Base-by-base conservation (phyloP, 2,113 vertebrate species). In the Eclectus roratus region DNA sequence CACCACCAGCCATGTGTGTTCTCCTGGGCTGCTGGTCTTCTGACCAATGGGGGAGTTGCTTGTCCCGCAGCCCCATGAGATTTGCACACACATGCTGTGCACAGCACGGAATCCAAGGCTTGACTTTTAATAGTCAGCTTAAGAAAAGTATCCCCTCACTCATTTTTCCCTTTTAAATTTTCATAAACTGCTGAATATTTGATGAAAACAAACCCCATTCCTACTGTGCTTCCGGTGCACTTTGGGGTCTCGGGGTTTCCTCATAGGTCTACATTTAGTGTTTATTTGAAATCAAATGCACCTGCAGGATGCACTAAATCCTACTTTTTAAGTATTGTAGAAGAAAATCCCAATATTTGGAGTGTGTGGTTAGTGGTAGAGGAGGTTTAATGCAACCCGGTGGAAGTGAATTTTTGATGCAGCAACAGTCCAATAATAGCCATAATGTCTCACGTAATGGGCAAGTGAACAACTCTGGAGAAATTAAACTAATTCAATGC, bases 1-100 rank as follows among this genome's bases (percentile, higher is more conserved):
- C n/a, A 5, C 10, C 20, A 7, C 5, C 24, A 13, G 3, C 2
- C 19, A 1, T 3, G 6, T 5, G 29, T 11, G 37, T 5, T 13
- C 33, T 47, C 39, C 63, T 1, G 28, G 44, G 63, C 52, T 73
- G 21, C 37, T 13, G 35, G 8, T 44, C 27, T 14, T 31, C 41
- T 58, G 33, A 35, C 21, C 41, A 6, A 3, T 0, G 4, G 55
- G 55, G 29, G 46, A 68, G 65, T 41, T 27, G 61, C 56, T 61
- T 2, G 1, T 28, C 58, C 76, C 3, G 0, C 35, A 3, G 21
- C 3, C 17, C 0, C 0, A 31, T 14, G 13, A 18, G 61, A 49
- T 35, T 29, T n/a, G 49, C 6, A 4, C 31, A 1, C 1, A 3
- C 41, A 10, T 21, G 50, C 43, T 3, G 2, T 2, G 39, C 55